Evolutionary conservation across 2,113 vertebrate species (phyloP), one percentile per base, ranked within the genome.

Genomic region (Amblyopsis rosae): DNA sequence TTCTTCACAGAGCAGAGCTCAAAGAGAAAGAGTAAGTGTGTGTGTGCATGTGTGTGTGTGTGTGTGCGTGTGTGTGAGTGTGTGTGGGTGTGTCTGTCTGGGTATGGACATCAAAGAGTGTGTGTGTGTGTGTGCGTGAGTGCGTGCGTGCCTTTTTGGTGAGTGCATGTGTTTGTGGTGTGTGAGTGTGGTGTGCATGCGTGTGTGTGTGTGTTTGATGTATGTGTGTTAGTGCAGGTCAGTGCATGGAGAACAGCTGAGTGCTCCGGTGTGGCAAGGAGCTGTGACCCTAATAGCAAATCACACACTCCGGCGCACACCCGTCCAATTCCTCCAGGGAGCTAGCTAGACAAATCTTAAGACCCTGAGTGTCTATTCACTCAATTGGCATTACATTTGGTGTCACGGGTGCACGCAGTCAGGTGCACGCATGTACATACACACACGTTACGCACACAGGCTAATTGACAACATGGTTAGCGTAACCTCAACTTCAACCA

Each of bases 271-370:
- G 86, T 83, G 82, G 83, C 72, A 85, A 62, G 76, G 76, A 86
- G 82, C 71, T 33, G 69, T 90, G 88, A 91, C 84, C 87, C 84
- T 87, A 89, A 91, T 86, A 90, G 86, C 88, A 87, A 88, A 88
- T 91, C 85, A 88, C 85, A 85, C 86, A 86, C 87, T 88, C 82
- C 83, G 81, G 79, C 16, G 82, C 82, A 82, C 84, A 79, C 82
- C 64, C 73, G 81, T 87, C 86, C 83, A 58, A 82, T 83, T 87
- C 82, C 89, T 84, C 80, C 64, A 89, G 86, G 81, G 83, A 86
- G 76, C 54, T 60, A 62, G 71, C 67, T 78, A 59, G 80, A 48
- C 80, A 86, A 76, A 65, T 83, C 83, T 85, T 75, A 81, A 85
- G 83, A 83, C 67, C 58, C 49, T 69, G 63, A 19, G 60, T 60